phyloP scores from a whole-genome alignment of 2,888 invertebrate genomes.

The Nephrotoma guestfalica region DNA sequence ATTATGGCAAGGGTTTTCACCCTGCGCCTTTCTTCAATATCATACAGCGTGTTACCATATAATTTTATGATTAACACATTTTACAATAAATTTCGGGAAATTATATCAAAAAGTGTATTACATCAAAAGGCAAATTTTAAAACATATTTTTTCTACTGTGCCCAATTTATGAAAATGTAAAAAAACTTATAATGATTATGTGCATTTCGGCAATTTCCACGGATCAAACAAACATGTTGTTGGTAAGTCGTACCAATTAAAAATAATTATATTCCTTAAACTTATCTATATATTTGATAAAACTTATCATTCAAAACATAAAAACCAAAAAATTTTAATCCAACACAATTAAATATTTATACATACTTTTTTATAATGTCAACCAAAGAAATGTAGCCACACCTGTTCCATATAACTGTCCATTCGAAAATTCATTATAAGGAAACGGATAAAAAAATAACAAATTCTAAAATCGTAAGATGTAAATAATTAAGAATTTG shows the following conservation, averaged over 20 bases:
- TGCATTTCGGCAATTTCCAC: not conserved
- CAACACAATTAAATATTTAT: not conserved
- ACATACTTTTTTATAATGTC: not conserved
- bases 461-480: not conserved
- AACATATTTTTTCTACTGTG: not conserved
- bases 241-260: not conserved
- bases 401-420: not conserved
- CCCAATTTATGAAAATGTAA: not conserved
- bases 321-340: not conserved
- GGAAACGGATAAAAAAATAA: not conserved
- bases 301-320: not conserved
- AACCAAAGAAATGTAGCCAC: not conserved
- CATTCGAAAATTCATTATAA: not conserved
- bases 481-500: not conserved
- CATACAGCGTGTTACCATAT: not conserved
- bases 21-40: not conserved
- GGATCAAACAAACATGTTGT: not conserved
- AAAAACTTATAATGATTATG: not conserved
- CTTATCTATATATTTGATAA: not conserved
- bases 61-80: not conserved
- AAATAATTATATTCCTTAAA: not conserved
- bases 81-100: not conserved
- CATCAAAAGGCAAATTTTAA: not conserved
- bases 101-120: too few species aligned
- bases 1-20: not conserved